Base-by-base conservation (phyloP, 2,888 invertebrate genomes). In the Sussaba pulchella region DNA sequence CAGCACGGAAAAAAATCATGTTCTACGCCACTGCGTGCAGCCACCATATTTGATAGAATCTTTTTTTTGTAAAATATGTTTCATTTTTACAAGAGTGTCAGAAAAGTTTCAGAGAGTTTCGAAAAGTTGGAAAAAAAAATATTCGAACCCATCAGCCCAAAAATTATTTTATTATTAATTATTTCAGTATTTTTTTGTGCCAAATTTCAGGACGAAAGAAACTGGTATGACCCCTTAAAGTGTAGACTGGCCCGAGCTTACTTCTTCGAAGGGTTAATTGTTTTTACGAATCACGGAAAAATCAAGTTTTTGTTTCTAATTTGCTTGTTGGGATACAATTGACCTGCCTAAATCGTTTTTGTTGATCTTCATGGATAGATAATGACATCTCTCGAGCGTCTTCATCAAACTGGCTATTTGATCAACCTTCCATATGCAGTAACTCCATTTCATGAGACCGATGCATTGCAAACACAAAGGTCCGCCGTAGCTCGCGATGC, bases 401-500 rank as follows among this genome's bases (percentile, higher is more conserved):
- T 6, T 19, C 3, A 86, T 31, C 0, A 88, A 47, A 4, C 67
- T 8, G 6, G 78, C 50, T 14, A 88, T 81, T 8, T 83, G 69
- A 12, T 61, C 41, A 14, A 76, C 39, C 36, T 75, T 84, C 19
- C 54, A 69, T 17, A 86, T 82, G 47, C 84, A 86, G 59, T 83
- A 87, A 10, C 70, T 75, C 87, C 88, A 88, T 61, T 88, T 88
- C 9, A 83, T n/a, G 4, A 86, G 63, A n/a, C 86, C 87, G 3
- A 76, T 72, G 1, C 71, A n/a, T 19, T 88, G 88, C 43, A 87
- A 72, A 24, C 83, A 66, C 9, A 86, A 17, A 2, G 83, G 81
- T 17, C 83, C 84, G 1, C 85, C 81, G 17, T 82, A 70, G n/a
- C 75, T 81, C 4, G 86, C 85, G 10, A 86, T 77, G 24, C 52